Percentiles rank a stretch among this genome's conserved stretches.
Evolutionary conservation across 2,797 vertebrate genomes (phyloP).

Genomic region (Echiichthys vipera): DNA sequence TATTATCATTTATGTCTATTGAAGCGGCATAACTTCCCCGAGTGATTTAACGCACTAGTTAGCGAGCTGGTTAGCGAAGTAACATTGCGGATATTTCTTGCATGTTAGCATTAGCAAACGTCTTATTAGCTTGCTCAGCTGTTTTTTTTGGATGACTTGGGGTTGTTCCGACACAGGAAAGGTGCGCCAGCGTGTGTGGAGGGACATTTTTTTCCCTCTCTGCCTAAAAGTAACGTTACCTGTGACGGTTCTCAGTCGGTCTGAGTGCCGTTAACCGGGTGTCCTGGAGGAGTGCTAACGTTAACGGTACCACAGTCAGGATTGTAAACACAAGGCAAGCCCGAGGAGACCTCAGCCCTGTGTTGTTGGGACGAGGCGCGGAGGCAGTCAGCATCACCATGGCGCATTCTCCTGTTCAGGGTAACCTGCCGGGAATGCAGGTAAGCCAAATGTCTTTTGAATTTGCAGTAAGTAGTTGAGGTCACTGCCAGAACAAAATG

Average conservation of each 20-base stretch:
- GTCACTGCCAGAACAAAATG: constrained; percentile 35
- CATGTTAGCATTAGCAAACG: constrained; percentile 66
- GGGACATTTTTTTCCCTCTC: constrained; percentile 5
- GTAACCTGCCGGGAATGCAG: constrained; percentile 95
- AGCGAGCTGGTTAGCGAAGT: constrained; percentile 51
- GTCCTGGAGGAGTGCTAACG: constrained; percentile 23
- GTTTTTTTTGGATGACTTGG: constrained; percentile 52
- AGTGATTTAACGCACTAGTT: constrained; percentile 25
- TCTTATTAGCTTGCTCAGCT: constrained; percentile 66
- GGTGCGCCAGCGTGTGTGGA: background rate
- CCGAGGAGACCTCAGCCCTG: constrained; percentile 28
- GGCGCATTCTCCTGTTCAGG: constrained; percentile 94
- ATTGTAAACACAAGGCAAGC: constrained; percentile 49
- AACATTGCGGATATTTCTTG: constrained; percentile 75
- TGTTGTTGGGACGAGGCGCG: constrained; percentile 37
- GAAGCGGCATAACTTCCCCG: background rate
- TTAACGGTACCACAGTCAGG: constrained; percentile 18
- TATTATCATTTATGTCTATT: background rate
- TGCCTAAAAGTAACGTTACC: background rate
- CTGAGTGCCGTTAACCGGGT: background rate
- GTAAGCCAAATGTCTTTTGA: constrained; percentile 75
- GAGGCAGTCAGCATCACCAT: constrained; percentile 80
- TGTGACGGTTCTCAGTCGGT: background rate
- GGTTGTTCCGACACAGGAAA: constrained; percentile 14
- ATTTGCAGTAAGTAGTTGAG: background rate